Evolutionary conservation across 2,113 vertebrate species (phyloP).

Genomic region (Oriolus oriolus): DNA sequence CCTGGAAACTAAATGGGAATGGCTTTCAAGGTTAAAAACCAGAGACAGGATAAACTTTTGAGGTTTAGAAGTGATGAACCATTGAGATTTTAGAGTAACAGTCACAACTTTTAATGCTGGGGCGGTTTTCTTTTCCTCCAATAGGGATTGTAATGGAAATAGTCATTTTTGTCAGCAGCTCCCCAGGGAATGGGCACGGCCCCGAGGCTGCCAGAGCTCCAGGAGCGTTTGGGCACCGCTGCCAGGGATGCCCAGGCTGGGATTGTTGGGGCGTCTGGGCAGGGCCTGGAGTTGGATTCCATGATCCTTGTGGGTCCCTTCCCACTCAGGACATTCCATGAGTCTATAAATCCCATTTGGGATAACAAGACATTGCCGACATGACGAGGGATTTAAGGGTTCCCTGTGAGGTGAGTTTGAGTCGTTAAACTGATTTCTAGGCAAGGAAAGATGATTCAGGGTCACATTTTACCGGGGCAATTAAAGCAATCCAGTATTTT

Average conservation of each 20-base stretch:
- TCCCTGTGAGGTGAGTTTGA: background rate
- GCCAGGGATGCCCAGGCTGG: background rate
- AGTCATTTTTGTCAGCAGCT: background rate
- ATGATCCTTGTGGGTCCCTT: no score
- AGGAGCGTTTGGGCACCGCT: background rate
- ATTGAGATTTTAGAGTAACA: background rate
- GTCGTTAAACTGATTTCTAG: background rate
- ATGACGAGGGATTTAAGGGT: background rate
- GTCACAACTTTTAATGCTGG: background rate
- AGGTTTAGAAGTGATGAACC: background rate
- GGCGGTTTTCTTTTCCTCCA: background rate
- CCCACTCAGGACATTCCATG: background rate
- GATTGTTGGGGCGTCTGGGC: background rate
- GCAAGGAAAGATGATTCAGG: background rate
- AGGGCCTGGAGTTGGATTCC: background rate
- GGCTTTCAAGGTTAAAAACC: background rate
- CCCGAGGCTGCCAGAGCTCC: background rate
- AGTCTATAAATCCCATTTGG: background rate
- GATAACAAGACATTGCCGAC: background rate
- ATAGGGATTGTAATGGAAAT: background rate
- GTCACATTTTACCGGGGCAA: background rate
- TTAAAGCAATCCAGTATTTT: background rate
- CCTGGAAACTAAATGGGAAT: background rate
- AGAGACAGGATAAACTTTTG: background rate
- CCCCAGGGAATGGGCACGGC: background rate